Evolutionary conservation across 2,888 invertebrate species (phyloP).

Genomic region (Sminthurides aquaticus): DNA sequence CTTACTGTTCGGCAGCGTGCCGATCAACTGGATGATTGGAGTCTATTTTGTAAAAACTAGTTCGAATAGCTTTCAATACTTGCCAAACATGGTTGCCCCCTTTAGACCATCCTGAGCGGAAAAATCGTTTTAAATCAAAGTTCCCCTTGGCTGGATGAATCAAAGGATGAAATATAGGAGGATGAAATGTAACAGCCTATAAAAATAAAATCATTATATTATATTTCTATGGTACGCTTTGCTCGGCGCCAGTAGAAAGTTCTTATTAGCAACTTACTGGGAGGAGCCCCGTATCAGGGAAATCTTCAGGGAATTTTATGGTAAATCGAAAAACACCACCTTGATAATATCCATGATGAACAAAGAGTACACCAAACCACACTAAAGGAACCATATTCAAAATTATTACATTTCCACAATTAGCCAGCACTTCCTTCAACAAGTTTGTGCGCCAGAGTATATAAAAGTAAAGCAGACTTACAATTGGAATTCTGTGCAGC

Average conservation of each 20-base stretch:
- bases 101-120: conserved; percentile 22
- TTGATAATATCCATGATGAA: conserved; percentile 78
- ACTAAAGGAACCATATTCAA: conserved; percentile 54
- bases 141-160: conserved; percentile 24
- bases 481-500: conserved; percentile 73
- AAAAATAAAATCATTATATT: conserved; percentile 2
- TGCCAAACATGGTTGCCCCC: conserved; percentile 25
- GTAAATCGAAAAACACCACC: conserved; percentile 86
- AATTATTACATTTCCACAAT: too few relatives aligned
- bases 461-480: conserved; percentile 48
- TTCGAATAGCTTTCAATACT: conserved; percentile 24
- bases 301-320: conserved; percentile 74
- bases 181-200: conserved; percentile 23
- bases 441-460: too few relatives aligned
- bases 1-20: conserved; percentile 27
- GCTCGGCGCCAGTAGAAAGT: too few relatives aligned
- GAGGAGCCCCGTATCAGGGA: conserved; percentile 68
- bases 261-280: conserved; percentile 49
- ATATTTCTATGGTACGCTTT: too few relatives aligned
- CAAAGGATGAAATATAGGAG: conserved; percentile 27
- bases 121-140: conserved; percentile 25
- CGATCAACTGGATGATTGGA: conserved; percentile 20
- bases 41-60: conserved; percentile 28
- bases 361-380: conserved; percentile 86
- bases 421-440: too few relatives aligned